These are phyloP conservation scores for Drosophila ohnishii DNA, from an alignment of 1,140 invertebrate genomes.

Conservation along the genomic window DNA sequence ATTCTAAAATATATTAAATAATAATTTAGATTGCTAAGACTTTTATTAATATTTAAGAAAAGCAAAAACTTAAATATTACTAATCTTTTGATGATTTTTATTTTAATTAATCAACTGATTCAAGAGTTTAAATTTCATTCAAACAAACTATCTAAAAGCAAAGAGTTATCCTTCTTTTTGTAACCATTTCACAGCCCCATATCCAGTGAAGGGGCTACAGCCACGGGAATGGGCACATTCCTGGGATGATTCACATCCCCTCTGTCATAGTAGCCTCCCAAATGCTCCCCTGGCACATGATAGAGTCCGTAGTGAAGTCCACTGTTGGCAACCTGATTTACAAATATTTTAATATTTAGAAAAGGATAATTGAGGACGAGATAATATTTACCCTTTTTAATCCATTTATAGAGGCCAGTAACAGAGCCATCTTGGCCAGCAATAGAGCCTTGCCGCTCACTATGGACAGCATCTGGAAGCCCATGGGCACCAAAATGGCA, in stretches of 20 bases:
- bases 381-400: constrained; percentile 85
- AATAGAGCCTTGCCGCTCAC: constrained; percentile 90
- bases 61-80: neutral
- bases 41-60: neutral
- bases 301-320: constrained; percentile 80
- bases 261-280: constrained; percentile 75
- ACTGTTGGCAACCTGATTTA: constrained; percentile 70
- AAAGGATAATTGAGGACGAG: too few species aligned
- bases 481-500: constrained; percentile 89
- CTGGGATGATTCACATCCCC: constrained; percentile 75
- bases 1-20: neutral
- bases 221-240: constrained; percentile 73
- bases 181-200: constrained; percentile 44
- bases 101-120: neutral
- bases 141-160: neutral
- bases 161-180: neutral
- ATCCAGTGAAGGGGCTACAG: constrained; percentile 59
- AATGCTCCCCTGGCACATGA: constrained; percentile 75
- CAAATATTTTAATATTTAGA: too few species aligned
- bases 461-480: constrained; percentile 90
- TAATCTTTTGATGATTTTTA: neutral
- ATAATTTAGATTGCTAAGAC: neutral
- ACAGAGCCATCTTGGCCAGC: constrained; percentile 89
- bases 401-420: constrained; percentile 90
- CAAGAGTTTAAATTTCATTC: neutral